Base-by-base conservation (phyloP, 2,797 vertebrate genomes). In the Syngnathus rostellatus region DNA sequence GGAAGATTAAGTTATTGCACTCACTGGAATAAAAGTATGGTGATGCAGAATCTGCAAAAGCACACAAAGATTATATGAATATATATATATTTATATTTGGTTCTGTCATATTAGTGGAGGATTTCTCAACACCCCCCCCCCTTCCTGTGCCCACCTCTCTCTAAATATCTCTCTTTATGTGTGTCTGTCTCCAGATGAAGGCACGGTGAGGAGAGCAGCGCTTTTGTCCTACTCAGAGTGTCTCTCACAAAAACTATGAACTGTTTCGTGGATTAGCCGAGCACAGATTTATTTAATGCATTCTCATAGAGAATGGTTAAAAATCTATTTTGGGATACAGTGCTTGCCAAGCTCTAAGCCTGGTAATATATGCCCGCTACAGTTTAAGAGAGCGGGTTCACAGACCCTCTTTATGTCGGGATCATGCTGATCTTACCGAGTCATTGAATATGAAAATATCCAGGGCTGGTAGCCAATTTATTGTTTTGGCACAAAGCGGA, bases 241-340 rank as follows among this genome's bases (percentile, higher is more conserved):
- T 89, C 83, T 88, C 87, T 88, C 81, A 86, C 83, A 43, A 45
- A 45, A 89, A 87, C 88, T 88, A 85, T 88, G 87, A 91, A 91
- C 90, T 91, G 88, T 90, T 91, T 84, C 89, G 85, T 87, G 90
- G 91, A 93, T 93, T 92, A 93, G 87, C 83, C 61, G 78, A 90
- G 89, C 83, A 74, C 85, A 92, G 91, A 93, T 92, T 92, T 93
- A 93, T 91, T 93, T 92, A 92, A 91, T 92, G 92, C 91, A 91
- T 90, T 90, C 89, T 92, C 85, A 89, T 89, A 88, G 84, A 89
- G 89, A 88, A 92, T 92, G 91, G 91, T 92, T 89, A 85, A 91
- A 31, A 92, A 91, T 92, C 91, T 93, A 92, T 93, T 93, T 92
- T 92, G 87, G 91, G 90, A 89, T 86, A 85, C 80, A 81, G 79